phyloP scores from a whole-genome alignment of 2,797 vertebrate genomes.

The Ctenosaura bakeri region DNA sequence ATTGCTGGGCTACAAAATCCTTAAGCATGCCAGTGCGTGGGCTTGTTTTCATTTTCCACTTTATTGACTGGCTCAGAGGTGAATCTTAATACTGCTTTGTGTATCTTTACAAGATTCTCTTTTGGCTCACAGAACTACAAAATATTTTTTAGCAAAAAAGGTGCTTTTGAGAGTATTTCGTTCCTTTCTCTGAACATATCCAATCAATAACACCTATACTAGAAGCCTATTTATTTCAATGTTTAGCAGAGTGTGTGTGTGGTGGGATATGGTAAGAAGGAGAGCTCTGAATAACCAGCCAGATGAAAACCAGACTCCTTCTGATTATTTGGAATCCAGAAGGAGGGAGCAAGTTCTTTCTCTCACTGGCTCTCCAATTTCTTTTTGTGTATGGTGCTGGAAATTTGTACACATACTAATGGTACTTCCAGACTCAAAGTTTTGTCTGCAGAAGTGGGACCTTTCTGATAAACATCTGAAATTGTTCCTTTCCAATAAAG shows the following conservation, averaged over 20 bases:
- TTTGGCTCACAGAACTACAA: neutral
- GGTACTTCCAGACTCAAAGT: neutral
- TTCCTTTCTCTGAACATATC: neutral
- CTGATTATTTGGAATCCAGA: constrained; percentile 15
- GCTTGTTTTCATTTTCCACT: constrained; percentile 9
- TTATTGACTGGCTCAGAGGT: constrained; percentile 22
- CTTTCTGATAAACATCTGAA: neutral
- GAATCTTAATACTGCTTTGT: neutral
- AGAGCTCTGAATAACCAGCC: neutral
- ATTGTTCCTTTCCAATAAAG: neutral
- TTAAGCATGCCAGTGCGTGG: constrained; percentile 1
- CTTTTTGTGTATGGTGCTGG: constrained; percentile 14
- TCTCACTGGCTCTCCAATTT: neutral
- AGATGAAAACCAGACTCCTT: neutral
- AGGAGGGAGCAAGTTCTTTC: neutral
- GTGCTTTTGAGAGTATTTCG: neutral
- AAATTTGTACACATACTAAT: constrained; percentile 5
- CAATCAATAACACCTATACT: neutral
- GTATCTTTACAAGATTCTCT: neutral
- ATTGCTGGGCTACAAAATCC: constrained; percentile 22
- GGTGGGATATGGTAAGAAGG: neutral
- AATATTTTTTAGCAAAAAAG: rapidly evolving
- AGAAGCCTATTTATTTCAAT: neutral
- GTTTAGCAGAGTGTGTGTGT: neutral
- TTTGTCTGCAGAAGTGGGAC: neutral